Evolutionary conservation across 2,888 invertebrate species (phyloP), one percentile per base, ranked within the genome.

Genomic region (Eudemis profundana): DNA sequence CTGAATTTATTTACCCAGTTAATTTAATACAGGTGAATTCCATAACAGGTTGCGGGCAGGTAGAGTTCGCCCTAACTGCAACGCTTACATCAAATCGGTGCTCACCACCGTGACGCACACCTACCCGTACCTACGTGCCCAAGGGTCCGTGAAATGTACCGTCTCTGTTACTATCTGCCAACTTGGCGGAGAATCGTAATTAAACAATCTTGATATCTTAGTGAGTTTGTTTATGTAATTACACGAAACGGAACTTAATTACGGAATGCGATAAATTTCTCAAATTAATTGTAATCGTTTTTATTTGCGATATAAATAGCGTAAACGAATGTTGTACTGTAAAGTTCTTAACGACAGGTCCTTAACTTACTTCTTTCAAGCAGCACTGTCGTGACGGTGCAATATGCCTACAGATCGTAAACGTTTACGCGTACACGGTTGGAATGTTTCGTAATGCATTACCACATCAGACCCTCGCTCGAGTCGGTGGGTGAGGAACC

Each of bases 121-220:
- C 49, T 57, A 49, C 51, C 33, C 27, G 79, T 79, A 76, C 46
- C 80, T 79, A 76, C 78, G 77, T 83, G 84, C 71, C 75, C 86
- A 87, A 85, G 88, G 89, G 84, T 77, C 87, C 87, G 82, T 89
- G 83, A 88, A 90, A 87, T 85, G 80, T 76, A 78, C 68, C 71
- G 73, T 53, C 65, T 60, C 46, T 65, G 60, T 53, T 60, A 60
- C 65, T 59, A 60, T 53, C 46, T 40, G 38, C 60, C 27, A 46
- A 59, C 38, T 60, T 14, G 27, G 15, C 38, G n/a, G 38, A 47
- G 15, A 44, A 44, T 36, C 19, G 44, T 65, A 40, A 60, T 65
- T 47, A 14, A 65, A 60, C 21, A 29, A 60, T 47, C 38, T 53
- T 51, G 17, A 60, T 53, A 29, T 14, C 27, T 33, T 33, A 33